phyloP scores from a whole-genome alignment of 2,888 invertebrate species.

The Crossocerus cetratus region DNA sequence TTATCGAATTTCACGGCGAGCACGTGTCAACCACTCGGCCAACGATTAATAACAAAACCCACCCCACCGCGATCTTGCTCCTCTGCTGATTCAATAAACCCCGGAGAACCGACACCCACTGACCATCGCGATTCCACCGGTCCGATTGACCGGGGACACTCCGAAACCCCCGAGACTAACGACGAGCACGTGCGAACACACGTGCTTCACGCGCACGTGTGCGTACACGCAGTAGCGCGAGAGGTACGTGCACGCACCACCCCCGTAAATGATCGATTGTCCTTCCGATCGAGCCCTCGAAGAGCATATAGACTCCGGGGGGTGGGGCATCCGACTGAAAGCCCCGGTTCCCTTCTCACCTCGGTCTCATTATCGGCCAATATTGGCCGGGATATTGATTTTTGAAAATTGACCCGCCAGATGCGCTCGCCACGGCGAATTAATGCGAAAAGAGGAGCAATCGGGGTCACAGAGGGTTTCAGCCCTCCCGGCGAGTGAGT shows the following conservation, averaged over 20 bases:
- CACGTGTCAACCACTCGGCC: too few species aligned
- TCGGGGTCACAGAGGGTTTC: slow-evolving; percentile 1
- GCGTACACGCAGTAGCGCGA: neutral
- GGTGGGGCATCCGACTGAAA: neutral
- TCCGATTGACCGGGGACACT: neutral
- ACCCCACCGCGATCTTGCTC: too few species aligned
- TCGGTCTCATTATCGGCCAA: neutral
- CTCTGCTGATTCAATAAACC: too few species aligned
- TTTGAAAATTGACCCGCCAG: neutral
- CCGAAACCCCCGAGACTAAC: neutral
- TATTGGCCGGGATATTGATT: slow-evolving; percentile 1
- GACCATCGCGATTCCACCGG: neutral
- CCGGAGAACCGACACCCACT: neutral
- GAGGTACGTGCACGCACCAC: neutral
- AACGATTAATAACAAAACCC: too few species aligned
- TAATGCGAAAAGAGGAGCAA: neutral
- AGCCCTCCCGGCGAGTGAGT: neutral
- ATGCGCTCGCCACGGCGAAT: neutral
- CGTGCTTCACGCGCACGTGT: neutral
- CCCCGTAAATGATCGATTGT: neutral
- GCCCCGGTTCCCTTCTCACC: neutral
- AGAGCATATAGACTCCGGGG: neutral
- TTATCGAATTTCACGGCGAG: too few species aligned
- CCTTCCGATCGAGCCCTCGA: neutral
- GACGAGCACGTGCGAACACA: neutral